phyloP scores from a whole-genome alignment of 2,113 vertebrate genomes.

The Microcebus lehilahytsara region DNA sequence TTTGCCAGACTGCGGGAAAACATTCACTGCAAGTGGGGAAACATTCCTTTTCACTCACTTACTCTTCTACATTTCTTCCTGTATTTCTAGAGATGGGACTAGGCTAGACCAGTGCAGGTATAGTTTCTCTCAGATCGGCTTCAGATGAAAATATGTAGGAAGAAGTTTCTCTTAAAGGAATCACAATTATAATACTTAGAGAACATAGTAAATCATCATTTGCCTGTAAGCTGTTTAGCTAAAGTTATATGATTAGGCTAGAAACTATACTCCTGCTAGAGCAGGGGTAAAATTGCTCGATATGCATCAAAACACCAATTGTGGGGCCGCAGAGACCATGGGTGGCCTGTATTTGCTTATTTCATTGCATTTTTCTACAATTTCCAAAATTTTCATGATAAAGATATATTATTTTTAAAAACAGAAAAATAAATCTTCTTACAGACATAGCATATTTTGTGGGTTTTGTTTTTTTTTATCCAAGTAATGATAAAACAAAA shows the following conservation, averaged over 20 bases:
- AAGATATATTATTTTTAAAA: slow-evolving; percentile 29
- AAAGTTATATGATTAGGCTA: not conserved
- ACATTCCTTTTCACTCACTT: not conserved
- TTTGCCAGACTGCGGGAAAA: not conserved
- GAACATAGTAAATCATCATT: not conserved
- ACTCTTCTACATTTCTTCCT: not conserved
- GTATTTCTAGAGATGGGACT: not conserved
- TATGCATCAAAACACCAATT: not conserved
- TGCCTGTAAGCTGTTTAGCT: slow-evolving; percentile 14
- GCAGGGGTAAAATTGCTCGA: not conserved
- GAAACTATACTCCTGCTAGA: not conserved
- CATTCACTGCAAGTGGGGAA: not conserved
- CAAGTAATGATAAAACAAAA: slow-evolving; percentile 17
- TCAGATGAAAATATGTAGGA: not conserved
- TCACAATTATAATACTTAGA: slow-evolving; percentile 20
- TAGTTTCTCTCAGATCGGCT: slow-evolving; percentile 34
- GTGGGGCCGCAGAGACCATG: not conserved
- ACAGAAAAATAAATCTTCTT: slow-evolving; percentile 18
- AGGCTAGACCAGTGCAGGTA: not conserved
- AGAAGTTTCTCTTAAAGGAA: slow-evolving; percentile 20
- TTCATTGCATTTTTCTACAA: not conserved
- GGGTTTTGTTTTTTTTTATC: not conserved
- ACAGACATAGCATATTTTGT: not conserved
- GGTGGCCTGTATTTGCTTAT: not conserved
- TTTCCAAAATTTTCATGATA: slow-evolving; percentile 25